These are phyloP conservation scores for Drosophila testacea DNA, from an alignment of 2,888 invertebrate species.

Conservation along the genomic window DNA sequence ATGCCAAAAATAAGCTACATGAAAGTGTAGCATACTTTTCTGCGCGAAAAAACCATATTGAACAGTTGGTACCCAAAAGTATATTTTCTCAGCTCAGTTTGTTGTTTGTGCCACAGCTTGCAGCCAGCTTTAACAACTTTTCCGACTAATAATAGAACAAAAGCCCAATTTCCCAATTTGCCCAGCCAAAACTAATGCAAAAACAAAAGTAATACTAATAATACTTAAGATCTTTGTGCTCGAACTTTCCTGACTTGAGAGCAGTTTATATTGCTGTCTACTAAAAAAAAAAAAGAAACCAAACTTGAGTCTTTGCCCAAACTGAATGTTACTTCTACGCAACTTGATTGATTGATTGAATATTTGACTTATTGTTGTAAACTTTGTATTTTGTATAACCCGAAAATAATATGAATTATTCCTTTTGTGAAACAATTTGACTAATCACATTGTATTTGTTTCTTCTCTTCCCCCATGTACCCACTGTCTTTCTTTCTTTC, in stretches of 20 bases:
- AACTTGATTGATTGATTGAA: slow-evolving; percentile 53
- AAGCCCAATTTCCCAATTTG: slow-evolving; percentile 5
- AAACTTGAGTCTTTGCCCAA: slow-evolving; percentile 22
- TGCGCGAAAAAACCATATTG: slow-evolving; percentile 7
- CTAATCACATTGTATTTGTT: slow-evolving; percentile 71
- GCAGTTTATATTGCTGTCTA: slow-evolving; percentile 37
- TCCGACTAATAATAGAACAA: slow-evolving; percentile 27
- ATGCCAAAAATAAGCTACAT: slow-evolving; percentile 37
- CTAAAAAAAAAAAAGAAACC: slow-evolving; percentile 31
- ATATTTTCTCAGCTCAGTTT: slow-evolving; percentile 43
- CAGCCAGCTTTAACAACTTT: slow-evolving; percentile 11
- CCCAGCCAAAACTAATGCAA: slow-evolving; percentile 30
- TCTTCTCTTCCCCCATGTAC: slow-evolving; percentile 37
- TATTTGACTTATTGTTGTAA: slow-evolving; percentile 47
- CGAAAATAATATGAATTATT: slow-evolving; percentile 24
- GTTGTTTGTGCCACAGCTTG: slow-evolving; percentile 56
- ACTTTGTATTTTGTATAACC: slow-evolving; percentile 54
- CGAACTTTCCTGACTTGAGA: slow-evolving; percentile 43
- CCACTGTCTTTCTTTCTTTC: slow-evolving; percentile 49
- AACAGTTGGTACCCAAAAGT: slow-evolving; percentile 69
- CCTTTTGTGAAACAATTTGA: slow-evolving; percentile 54
- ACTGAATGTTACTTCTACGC: slow-evolving; percentile 64
- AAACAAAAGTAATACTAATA: slow-evolving; percentile 18
- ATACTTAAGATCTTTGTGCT: slow-evolving; percentile 42
- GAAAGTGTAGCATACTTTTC: slow-evolving; percentile 5